A percentile compares a stretch with the other conserved stretches of the same genome.
Conservation (phyloP, 2,113 vertebrate genomes). For the Atractosteus spatula region DNA sequence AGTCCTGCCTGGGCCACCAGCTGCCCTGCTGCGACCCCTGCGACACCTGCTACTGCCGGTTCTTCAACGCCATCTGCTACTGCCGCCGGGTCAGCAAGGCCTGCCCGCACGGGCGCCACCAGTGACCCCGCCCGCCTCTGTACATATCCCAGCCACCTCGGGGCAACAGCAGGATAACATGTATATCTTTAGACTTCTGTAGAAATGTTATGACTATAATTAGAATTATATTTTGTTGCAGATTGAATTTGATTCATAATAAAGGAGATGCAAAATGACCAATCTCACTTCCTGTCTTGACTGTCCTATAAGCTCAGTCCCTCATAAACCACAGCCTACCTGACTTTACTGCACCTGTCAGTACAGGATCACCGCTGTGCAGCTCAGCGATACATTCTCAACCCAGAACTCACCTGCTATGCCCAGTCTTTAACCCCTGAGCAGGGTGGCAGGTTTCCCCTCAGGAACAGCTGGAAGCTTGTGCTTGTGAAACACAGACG, state of each 20-base stretch:
- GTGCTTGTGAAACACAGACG: too few species aligned
- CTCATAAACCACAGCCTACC: too few species aligned
- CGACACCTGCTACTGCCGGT: slow-evolving; percentile 94
- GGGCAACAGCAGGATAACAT: neutral
- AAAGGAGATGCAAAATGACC: too few species aligned
- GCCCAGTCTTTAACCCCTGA: too few species aligned
- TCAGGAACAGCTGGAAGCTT: too few species aligned
- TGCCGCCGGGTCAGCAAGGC: slow-evolving; percentile 78
- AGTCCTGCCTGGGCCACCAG: slow-evolving; percentile 87
- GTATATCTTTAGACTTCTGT: neutral
- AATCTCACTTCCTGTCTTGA: too few species aligned
- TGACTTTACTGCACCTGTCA: too few species aligned
- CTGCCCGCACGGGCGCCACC: slow-evolving; percentile 51
- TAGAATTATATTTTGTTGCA: slow-evolving; percentile 34
- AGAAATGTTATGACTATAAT: neutral
- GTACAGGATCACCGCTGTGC: too few species aligned
- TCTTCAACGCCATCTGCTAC: slow-evolving; percentile 93
- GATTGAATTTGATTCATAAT: neutral
- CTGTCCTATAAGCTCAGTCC: too few species aligned
- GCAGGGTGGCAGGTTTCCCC: too few species aligned
- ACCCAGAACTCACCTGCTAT: too few species aligned
- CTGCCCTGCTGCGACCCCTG: slow-evolving; percentile 90
- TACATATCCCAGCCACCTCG: neutral
- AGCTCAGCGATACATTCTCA: too few species aligned
- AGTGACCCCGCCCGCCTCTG: slow-evolving; percentile 8